Evolutionary conservation across 2,113 vertebrate species (phyloP).

Genomic region (Rhizomys pruinosus): DNA sequence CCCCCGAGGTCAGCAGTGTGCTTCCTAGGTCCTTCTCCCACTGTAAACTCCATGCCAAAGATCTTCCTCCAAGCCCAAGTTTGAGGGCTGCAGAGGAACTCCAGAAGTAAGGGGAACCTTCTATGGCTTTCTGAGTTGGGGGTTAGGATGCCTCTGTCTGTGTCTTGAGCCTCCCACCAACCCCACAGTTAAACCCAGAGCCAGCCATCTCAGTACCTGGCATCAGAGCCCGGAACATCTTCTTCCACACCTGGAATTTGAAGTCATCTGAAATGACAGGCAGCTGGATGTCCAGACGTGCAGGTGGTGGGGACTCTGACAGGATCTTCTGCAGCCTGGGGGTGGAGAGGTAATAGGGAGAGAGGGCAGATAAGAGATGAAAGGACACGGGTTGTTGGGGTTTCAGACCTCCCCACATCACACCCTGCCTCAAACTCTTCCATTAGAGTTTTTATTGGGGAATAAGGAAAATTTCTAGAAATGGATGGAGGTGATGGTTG

Average conservation of each 20-base stretch:
- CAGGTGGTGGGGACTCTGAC: constrained; percentile 81
- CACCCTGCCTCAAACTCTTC: background rate
- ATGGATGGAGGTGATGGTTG: background rate
- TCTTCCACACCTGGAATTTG: constrained; percentile 87
- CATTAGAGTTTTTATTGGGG: background rate
- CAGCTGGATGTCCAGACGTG: constrained; percentile 85
- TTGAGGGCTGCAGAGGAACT: background rate
- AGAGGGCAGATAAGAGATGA: background rate
- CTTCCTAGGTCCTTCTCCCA: background rate
- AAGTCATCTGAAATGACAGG: constrained; percentile 86
- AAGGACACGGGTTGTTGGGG: background rate
- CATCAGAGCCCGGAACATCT: constrained; percentile 85
- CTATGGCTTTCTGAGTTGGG: background rate
- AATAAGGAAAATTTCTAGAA: background rate
- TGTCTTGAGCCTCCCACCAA: background rate
- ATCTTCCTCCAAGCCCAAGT: background rate
- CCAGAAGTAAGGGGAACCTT: background rate
- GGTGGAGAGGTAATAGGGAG: background rate
- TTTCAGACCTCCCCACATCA: background rate
- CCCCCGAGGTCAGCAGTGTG: background rate
- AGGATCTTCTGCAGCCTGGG: constrained; percentile 82
- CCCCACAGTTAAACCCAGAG: background rate
- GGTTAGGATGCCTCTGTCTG: background rate
- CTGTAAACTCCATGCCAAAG: background rate
- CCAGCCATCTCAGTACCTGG: constrained; percentile 76